A percentile compares a stretch with the other conserved stretches of the same genome.
These are phyloP conservation scores for Zeus faber DNA, from an alignment of 2,113 vertebrate species.

Conservation along the genomic window DNA sequence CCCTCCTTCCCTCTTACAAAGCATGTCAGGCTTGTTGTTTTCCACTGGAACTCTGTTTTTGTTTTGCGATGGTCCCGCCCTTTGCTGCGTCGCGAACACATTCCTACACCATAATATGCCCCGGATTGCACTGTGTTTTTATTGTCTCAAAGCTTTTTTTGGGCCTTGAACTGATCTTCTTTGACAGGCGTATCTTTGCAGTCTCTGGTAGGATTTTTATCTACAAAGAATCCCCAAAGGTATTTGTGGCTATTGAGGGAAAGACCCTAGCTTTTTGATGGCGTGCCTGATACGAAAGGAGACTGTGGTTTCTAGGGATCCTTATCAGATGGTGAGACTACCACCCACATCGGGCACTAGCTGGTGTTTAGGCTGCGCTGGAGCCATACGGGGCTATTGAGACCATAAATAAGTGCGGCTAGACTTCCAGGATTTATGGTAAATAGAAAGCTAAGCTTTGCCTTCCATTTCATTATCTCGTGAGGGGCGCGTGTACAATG, in stretches of 20 bases:
- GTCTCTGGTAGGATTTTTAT: conserved; percentile 13
- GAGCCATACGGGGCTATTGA: conserved; percentile 33
- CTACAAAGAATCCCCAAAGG: too few species aligned
- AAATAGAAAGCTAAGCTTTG: conserved; percentile 23
- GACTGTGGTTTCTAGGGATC: conserved; percentile 31
- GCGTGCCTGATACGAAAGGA: too few species aligned
- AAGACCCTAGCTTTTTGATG: too few species aligned
- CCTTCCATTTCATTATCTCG: conserved; percentile 58
- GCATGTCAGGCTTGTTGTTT: too few species aligned
- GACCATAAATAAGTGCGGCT: conserved; percentile 45
- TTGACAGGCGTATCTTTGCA: conserved; percentile 8
- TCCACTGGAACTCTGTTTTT: too few species aligned
- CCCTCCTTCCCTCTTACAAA: conserved; percentile 2
- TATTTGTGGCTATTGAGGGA: conserved; percentile 23
- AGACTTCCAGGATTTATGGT: conserved; percentile 47
- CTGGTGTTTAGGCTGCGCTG: conserved; percentile 38
- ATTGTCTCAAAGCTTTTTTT: too few species aligned
- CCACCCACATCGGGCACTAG: conserved; percentile 35
- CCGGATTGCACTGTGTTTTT: too few species aligned
- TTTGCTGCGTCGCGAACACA: too few species aligned
- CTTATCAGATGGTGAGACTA: conserved; percentile 48
- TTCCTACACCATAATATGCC: too few species aligned
- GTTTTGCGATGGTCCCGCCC: not conserved
- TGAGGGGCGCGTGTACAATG: conserved; percentile 42
- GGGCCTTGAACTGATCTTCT: not conserved